Conservation (phyloP, 2,888 invertebrate species). For the Bombylius discolor region DNA sequence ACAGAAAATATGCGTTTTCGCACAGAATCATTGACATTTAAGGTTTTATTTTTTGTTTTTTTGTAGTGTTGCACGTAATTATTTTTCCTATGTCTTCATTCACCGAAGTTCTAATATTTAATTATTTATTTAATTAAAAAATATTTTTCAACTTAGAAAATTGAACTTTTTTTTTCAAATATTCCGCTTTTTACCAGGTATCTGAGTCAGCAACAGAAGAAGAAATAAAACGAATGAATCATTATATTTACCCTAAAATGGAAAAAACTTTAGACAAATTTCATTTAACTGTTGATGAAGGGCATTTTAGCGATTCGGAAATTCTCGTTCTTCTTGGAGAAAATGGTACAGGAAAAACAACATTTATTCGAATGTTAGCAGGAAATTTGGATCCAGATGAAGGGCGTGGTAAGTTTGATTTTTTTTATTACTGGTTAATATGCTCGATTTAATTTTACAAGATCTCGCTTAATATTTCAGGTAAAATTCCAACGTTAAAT, state of each 20-base stretch:
- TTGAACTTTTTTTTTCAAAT: too few species aligned
- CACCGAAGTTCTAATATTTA: too few species aligned
- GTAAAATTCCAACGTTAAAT: slow-evolving; percentile 66
- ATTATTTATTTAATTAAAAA: too few species aligned
- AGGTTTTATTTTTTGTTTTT: slow-evolving; percentile 32
- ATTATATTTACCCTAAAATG: slow-evolving; percentile 93
- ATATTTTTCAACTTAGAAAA: neutral
- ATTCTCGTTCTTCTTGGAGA: slow-evolving; percentile 94
- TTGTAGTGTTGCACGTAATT: too few species aligned
- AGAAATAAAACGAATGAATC: slow-evolving; percentile 92
- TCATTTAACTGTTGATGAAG: slow-evolving; percentile 63
- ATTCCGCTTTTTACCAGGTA: slow-evolving; percentile 38
- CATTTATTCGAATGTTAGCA: slow-evolving; percentile 96
- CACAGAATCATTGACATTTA: slow-evolving; percentile 92
- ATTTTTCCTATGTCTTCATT: too few species aligned
- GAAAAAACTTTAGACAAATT: slow-evolving; percentile 64
- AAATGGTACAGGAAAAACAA: slow-evolving; percentile 99
- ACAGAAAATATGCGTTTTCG: slow-evolving; percentile 98
- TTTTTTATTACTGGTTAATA: too few species aligned
- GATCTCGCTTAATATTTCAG: slow-evolving; percentile 23
- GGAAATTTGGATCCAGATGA: slow-evolving; percentile 87
- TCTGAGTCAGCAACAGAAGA: slow-evolving; percentile 96
- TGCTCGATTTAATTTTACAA: too few species aligned
- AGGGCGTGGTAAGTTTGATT: slow-evolving; percentile 30
- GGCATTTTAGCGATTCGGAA: slow-evolving; percentile 98